These are phyloP conservation scores for Oreotragus oreotragus DNA, from an alignment of 2,113 vertebrate species.

Conservation along the genomic window DNA sequence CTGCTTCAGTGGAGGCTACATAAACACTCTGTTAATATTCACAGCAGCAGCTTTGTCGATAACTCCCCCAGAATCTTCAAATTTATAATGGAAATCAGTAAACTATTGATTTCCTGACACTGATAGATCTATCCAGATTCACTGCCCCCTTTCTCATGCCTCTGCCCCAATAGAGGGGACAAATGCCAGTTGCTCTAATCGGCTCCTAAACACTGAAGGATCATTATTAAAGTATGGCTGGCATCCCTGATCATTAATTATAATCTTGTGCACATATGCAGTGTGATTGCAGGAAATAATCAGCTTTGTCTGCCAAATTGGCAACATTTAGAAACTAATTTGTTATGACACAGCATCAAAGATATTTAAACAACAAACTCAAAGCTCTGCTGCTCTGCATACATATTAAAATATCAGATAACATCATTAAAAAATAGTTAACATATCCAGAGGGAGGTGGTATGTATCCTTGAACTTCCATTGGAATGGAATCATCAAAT, in stretches of 20 bases:
- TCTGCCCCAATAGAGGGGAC: constrained; percentile 86
- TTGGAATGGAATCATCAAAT: constrained; percentile 73
- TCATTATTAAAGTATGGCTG: constrained; percentile 96
- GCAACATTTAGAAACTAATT: constrained; percentile 96
- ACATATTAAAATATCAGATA: constrained; percentile 84
- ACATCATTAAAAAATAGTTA: constrained; percentile 84
- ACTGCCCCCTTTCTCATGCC: constrained; percentile 83
- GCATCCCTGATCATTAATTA: constrained; percentile 97
- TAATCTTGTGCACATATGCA: constrained; percentile 97
- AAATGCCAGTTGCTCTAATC: constrained; percentile 88
- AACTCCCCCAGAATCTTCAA: constrained; percentile 78
- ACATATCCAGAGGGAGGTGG: constrained; percentile 76
- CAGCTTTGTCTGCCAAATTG: constrained; percentile 94
- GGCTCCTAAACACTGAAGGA: constrained; percentile 91
- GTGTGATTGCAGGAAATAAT: constrained; percentile 95
- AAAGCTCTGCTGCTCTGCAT: constrained; percentile 74
- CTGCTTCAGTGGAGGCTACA: constrained; percentile 73
- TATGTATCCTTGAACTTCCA: constrained; percentile 78
- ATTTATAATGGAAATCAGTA: constrained; percentile 79
- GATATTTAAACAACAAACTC: constrained; percentile 88
- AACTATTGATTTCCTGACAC: constrained; percentile 80
- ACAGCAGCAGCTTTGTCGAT: constrained; percentile 81
- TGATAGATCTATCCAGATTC: constrained; percentile 85
- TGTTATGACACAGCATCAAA: constrained; percentile 95
- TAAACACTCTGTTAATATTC: constrained; percentile 82